Percentiles rank a stretch among this genome's conserved stretches.
phyloP scores from a whole-genome alignment of 2,113 vertebrate genomes.

The Nettapus auritus region DNA sequence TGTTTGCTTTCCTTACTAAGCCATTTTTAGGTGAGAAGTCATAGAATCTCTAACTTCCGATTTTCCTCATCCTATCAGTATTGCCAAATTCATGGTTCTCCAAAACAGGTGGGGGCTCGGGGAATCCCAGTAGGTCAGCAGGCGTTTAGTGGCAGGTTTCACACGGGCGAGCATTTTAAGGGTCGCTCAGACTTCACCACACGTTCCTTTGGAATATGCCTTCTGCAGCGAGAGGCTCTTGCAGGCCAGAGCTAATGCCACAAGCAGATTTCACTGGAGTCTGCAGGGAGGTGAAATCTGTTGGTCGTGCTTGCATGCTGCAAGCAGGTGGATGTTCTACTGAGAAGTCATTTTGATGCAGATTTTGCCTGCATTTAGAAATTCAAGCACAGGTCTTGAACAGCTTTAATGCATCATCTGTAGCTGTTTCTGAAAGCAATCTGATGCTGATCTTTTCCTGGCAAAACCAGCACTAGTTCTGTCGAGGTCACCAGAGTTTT shows the following conservation, averaged over 20 bases:
- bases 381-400: background rate
- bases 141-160: background rate
- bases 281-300: background rate
- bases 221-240: conserved; percentile 18
- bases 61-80: conserved; percentile 16
- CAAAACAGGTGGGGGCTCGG: background rate
- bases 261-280: background rate
- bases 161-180: background rate
- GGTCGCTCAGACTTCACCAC: background rate
- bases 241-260: conserved; percentile 17
- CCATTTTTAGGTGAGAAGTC: conserved; percentile 52
- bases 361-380: conserved; percentile 26
- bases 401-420: background rate
- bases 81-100: conserved; percentile 40
- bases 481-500: background rate
- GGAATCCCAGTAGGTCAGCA: background rate
- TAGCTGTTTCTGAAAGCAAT: conserved; percentile 18
- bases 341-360: background rate
- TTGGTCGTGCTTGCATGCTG: background rate
- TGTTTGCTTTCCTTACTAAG: conserved; percentile 50
- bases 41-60: background rate
- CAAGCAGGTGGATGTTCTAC: background rate
- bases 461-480: conserved; percentile 36
- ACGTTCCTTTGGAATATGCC: conserved; percentile 25
- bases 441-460: conserved; percentile 2